Percentiles rank a stretch among this genome's conserved stretches.
phyloP scores from a whole-genome alignment of 2,888 invertebrate genomes.

The Mantis religiosa region DNA sequence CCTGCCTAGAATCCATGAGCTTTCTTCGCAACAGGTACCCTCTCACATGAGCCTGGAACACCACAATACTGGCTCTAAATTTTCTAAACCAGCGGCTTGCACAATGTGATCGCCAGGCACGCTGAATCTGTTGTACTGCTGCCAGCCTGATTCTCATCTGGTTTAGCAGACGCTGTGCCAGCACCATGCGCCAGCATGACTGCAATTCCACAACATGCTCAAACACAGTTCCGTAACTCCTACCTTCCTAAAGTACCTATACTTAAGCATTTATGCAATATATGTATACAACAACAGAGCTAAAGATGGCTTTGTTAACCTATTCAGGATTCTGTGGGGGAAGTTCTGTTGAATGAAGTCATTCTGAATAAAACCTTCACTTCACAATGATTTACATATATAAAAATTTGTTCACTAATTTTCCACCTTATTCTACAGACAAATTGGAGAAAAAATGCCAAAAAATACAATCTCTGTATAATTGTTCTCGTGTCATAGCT shows the following conservation, averaged over 20 bases:
- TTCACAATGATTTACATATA: no score
- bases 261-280: not conserved
- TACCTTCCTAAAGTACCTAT: not conserved
- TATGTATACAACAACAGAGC: not conserved
- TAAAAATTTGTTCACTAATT: no score
- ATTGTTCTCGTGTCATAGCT: no score
- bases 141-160: slow-evolving; percentile 49
- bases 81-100: slow-evolving; percentile 63
- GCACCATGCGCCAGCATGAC: slow-evolving; percentile 62
- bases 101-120: slow-evolving; percentile 69
- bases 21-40: slow-evolving; percentile 39
- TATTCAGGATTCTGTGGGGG: no score
- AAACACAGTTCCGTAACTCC: slow-evolving; percentile 12
- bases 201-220: slow-evolving; percentile 40
- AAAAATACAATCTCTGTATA: no score
- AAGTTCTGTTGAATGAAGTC: no score
- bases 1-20: not conserved
- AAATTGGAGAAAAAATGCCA: no score
- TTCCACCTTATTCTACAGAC: no score
- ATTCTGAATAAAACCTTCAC: no score
- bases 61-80: slow-evolving; percentile 54
- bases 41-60: slow-evolving; percentile 69
- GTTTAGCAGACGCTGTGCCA: slow-evolving; percentile 53
- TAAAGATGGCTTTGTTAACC: no score
- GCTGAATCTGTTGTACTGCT: slow-evolving; percentile 68